Evolutionary conservation across 2,797 vertebrate genomes (phyloP), one percentile per base, ranked within the genome.

Genomic region (Orientallactaga sibirica): DNA sequence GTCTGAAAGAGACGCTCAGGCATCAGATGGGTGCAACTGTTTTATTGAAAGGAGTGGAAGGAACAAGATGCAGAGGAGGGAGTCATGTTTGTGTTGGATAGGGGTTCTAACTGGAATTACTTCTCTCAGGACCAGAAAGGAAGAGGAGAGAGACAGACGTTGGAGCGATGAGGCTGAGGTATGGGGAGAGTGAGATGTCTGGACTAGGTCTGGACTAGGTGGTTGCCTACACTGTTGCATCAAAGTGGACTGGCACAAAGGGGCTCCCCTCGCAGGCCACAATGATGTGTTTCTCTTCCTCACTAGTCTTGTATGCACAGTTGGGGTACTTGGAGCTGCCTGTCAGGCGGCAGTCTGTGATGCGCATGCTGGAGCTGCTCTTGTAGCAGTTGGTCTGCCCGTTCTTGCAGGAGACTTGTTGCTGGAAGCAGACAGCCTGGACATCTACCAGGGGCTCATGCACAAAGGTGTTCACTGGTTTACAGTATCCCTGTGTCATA

Each of bases 231-330:
- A 90, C 92, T 14, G 81, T 88, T 80, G 58, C 91, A 0, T 97
- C 97, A 0, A 75, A 97, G 82, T 97, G 97, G 29, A 97, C 95
- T 0, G 96, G 96, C 52, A 97, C 77, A 0, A 18, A 85, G 0
- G 88, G 93, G 41, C 41, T 33, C 33, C 97, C 97, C 2, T 95
- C 95, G 29, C 97, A 97, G 77, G 96, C 96, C 82, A 97, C 80
- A 2, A 97, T 80, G 86, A 97, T 97, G 43, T 55, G n/a, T 7
- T 29, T 92, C 24, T 88, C 0, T 7, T 22, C 7, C 41, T 75
- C 27, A 80, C 1, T 78, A 55, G 86, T 76, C 52, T 0, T 0
- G 67, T 97, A 97, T 0, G 6, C 33, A 4, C 96, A 97, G 4
- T 83, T 58, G n/a, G 96, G 96, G 80, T 94, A 96, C 61, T 37